Conservation (phyloP, 2,888 invertebrate genomes). For the Philaethria dido region DNA sequence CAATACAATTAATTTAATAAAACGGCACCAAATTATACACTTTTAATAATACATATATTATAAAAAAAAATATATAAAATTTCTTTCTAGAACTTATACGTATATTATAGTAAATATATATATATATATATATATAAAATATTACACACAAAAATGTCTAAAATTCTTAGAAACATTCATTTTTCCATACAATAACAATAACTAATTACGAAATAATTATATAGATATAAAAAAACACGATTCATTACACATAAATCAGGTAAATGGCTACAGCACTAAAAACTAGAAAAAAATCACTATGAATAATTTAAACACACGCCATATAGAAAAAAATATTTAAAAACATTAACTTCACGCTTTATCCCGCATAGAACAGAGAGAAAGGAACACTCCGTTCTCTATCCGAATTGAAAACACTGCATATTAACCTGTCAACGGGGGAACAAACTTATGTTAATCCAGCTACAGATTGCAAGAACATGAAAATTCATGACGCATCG, state of each 20-base stretch:
- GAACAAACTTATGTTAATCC: no score
- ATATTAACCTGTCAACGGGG: no score
- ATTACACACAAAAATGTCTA: not conserved
- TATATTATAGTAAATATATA: not conserved
- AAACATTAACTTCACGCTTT: no score
- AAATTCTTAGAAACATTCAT: not conserved
- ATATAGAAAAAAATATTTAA: slow-evolving; percentile 21
- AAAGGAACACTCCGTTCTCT: no score
- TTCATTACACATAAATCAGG: slow-evolving; percentile 4
- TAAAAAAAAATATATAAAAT: not conserved
- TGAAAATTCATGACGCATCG: no score
- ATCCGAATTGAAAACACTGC: no score
- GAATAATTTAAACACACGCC: slow-evolving; percentile 12
- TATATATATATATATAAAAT: not conserved
- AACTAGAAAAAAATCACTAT: slow-evolving; percentile 1
- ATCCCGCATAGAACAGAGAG: no score
- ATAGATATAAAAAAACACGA: not conserved
- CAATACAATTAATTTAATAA: slow-evolving; percentile 19
- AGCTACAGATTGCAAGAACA: no score
- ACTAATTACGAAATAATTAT: not conserved
- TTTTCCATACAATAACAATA: not conserved
- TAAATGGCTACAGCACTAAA: slow-evolving; percentile 6
- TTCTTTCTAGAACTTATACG: no score
- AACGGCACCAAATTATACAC: slow-evolving; percentile 6
- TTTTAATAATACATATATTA: not conserved